Base-by-base conservation (phyloP, 2,113 vertebrate genomes). In the Microcebus griseorufus region DNA sequence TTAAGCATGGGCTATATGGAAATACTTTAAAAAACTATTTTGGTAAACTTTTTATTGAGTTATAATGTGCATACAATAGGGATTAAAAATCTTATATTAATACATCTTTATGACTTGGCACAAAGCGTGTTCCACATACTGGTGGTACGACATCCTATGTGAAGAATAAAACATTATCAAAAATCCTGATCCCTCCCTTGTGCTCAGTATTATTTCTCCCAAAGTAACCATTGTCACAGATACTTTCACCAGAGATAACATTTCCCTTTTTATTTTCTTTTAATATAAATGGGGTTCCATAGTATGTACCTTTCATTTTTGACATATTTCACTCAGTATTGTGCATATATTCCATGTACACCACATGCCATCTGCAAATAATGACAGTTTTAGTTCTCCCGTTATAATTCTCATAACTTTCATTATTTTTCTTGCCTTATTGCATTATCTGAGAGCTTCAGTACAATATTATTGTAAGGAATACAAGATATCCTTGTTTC, bases 371-470 rank as follows among this genome's bases (percentile, higher is more conserved):
- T 27, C 17, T 95, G 11, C 8, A 64, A 58, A 45, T 79, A 83
- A 79, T 88, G 34, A 83, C 18, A 48, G 10, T 48, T 75, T 73
- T n/a, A 75, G 27, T 51, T 64, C 20, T 48, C 29, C 3, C 22
- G 53, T 92, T 67, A 75, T n/a, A 76, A 18, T 81, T 55, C 37
- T 90, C 27, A 60, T 32, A 78, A 39, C 6, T 75, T 93, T 64
- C 16, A 88, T 83, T 64, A 64, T 69, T 94, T 87, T 93, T 94
- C 37, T 89, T 84, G 32, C 65, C 12, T 84, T 93, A 84, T 70
- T 73, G 4, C 48, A 58, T 62, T 27, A 73, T 32, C 37, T 84
- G 23, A 23, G 72, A 73, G 12, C 6, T 53, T 86, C 25, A 64
- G 23, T 58, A 39, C 42, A 73, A 22, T 58, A 42, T 60, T 42